Evolutionary conservation across 2,888 invertebrate genomes (phyloP).

Genomic region (Nudaria mundana): DNA sequence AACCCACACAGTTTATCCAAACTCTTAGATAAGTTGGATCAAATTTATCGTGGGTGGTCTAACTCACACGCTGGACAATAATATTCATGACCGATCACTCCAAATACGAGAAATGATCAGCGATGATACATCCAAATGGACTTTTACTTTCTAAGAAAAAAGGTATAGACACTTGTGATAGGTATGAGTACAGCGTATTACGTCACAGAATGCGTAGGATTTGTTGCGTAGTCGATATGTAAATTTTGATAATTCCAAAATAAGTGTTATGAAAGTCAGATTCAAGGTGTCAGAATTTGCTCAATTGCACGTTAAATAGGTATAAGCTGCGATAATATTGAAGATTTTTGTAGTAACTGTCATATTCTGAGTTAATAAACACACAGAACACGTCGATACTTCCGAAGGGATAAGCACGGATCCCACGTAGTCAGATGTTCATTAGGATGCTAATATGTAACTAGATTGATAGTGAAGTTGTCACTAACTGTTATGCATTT

Average conservation of each 20-base stretch:
- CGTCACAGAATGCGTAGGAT: slow-evolving; percentile 28
- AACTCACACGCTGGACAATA: slow-evolving; percentile 18
- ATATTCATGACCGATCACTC: slow-evolving; percentile 21
- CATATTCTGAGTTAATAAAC: no score
- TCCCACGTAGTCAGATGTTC: no score
- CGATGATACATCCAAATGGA: slow-evolving; percentile 9
- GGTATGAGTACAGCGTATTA: slow-evolving; percentile 13
- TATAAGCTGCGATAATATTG: no score
- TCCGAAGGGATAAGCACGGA: no score
- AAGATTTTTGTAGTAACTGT: no score
- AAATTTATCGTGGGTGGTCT: slow-evolving; percentile 21
- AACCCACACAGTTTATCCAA: slow-evolving; percentile 16
- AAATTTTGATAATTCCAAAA: slow-evolving; percentile 15
- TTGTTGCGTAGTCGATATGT: slow-evolving; percentile 27
- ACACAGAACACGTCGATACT: no score
- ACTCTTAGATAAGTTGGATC: slow-evolving; percentile 9
- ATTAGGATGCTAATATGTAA: no score
- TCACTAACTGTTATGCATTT: no score
- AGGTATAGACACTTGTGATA: slow-evolving; percentile 4
- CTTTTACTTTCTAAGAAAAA: slow-evolving; percentile 30
- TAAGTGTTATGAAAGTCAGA: slow-evolving; percentile 17
- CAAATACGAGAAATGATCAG: slow-evolving; percentile 9
- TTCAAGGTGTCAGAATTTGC: no score
- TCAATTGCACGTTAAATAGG: no score
- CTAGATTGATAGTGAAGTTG: no score